phyloP scores from a whole-genome alignment of 2,113 vertebrate genomes.

The Notothenia coriiceps region DNA sequence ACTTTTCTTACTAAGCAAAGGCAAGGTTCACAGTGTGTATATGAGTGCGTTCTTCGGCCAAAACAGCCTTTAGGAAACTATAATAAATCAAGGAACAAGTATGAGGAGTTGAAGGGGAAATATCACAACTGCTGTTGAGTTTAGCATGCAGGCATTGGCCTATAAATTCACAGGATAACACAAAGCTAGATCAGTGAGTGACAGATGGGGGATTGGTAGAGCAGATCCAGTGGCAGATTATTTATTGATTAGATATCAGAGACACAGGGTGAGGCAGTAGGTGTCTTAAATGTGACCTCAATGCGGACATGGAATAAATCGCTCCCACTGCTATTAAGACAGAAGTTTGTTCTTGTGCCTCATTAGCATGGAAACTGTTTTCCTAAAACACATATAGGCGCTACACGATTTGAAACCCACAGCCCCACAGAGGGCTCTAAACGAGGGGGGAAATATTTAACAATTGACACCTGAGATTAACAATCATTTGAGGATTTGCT shows the following conservation, averaged over 20 bases:
- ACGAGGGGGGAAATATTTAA: background rate
- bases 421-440: background rate
- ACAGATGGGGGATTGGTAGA: conserved; percentile 70
- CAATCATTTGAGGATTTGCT: conserved; percentile 51
- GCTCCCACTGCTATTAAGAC: conserved; percentile 22
- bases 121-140: conserved; percentile 7
- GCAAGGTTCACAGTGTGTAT: conserved; percentile 10
- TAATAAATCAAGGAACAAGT: conserved; percentile 11
- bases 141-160: conserved; percentile 48
- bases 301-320: conserved; percentile 56
- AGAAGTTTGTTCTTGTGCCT: background rate
- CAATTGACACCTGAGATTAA: conserved; percentile 35
- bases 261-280: conserved; percentile 48
- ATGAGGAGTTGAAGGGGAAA: conserved; percentile 1
- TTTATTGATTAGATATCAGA: conserved; percentile 81
- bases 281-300: conserved; percentile 69
- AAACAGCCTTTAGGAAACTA: background rate
- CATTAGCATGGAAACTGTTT: conserved; percentile 8
- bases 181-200: conserved; percentile 59
- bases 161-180: conserved; percentile 41
- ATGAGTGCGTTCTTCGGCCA: background rate
- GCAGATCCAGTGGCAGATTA: conserved; percentile 74
- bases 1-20: conserved; percentile 20
- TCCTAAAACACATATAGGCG: background rate
- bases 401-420: background rate